These are phyloP conservation scores for Drosophila anceps DNA, from an alignment of 2,888 invertebrate genomes.

Conservation along the genomic window DNA sequence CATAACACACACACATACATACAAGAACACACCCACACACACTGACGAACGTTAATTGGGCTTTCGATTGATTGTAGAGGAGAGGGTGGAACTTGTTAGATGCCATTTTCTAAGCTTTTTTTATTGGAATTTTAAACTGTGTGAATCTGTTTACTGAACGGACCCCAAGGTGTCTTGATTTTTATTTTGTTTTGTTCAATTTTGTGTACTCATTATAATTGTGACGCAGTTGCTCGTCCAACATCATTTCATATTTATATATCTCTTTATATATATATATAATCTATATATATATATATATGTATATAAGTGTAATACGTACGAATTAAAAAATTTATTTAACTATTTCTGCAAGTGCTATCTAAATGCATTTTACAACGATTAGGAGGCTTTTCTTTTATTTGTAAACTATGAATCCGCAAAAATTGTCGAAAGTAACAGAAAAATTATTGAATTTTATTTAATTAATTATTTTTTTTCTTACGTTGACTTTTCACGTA, in stretches of 20 bases:
- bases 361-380: constrained; percentile 18
- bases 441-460: not conserved
- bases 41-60: constrained; percentile 37
- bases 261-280: constrained; percentile 2
- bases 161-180: constrained; percentile 42
- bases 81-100: constrained; percentile 27
- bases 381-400: constrained; percentile 66
- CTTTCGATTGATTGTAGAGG: constrained; percentile 49
- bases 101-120: constrained; percentile 52
- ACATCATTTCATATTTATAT: constrained; percentile 29
- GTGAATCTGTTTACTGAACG: constrained; percentile 34
- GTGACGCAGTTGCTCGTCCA: constrained; percentile 38
- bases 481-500: constrained; percentile 25
- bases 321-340: constrained; percentile 22
- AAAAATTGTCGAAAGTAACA: not conserved
- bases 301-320: constrained; percentile 18
- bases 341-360: constrained; percentile 13
- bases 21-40: constrained; percentile 14
- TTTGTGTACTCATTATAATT: constrained; percentile 29
- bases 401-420: constrained; percentile 41
- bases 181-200: constrained; percentile 42
- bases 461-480: constrained; percentile 12
- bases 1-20: constrained; percentile 24
- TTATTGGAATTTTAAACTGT: constrained; percentile 31
- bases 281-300: not conserved